A percentile compares a stretch with the other conserved stretches of the same genome.
Conservation (phyloP, 2,113 vertebrate species). For the Leucosticte australis region DNA sequence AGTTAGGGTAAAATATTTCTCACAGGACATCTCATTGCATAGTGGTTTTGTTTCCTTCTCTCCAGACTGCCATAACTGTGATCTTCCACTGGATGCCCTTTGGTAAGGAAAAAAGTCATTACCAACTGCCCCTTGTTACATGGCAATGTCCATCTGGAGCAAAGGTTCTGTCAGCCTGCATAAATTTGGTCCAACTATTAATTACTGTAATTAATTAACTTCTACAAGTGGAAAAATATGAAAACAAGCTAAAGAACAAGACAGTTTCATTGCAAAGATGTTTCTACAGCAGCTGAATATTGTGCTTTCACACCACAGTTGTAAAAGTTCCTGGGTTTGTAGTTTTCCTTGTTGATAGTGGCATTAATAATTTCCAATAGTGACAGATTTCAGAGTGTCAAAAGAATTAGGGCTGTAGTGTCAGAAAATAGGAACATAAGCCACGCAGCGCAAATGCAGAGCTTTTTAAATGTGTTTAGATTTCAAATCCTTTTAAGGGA, state of each 20-base stretch:
- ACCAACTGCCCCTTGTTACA: neutral
- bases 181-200: neutral
- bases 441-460: neutral
- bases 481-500: slow-evolving; percentile 48
- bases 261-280: neutral
- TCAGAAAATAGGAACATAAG: slow-evolving; percentile 24
- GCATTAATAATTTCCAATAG: slow-evolving; percentile 11
- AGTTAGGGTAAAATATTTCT: neutral
- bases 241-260: neutral
- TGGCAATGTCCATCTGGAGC: neutral
- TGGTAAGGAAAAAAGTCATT: neutral
- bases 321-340: neutral
- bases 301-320: neutral
- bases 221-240: neutral
- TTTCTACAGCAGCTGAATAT: neutral
- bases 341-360: neutral
- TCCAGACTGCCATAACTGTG: neutral
- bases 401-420: slow-evolving; percentile 16
- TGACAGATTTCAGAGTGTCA: neutral
- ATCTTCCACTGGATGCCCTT: neutral
- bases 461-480: slow-evolving; percentile 14
- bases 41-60: neutral
- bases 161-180: neutral
- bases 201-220: slow-evolving; percentile 9
- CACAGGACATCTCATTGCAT: neutral